Percentiles rank a stretch among this genome's conserved stretches.
Conservation (phyloP, 2,113 vertebrate genomes). For the Eretmochelys imbricata region DNA sequence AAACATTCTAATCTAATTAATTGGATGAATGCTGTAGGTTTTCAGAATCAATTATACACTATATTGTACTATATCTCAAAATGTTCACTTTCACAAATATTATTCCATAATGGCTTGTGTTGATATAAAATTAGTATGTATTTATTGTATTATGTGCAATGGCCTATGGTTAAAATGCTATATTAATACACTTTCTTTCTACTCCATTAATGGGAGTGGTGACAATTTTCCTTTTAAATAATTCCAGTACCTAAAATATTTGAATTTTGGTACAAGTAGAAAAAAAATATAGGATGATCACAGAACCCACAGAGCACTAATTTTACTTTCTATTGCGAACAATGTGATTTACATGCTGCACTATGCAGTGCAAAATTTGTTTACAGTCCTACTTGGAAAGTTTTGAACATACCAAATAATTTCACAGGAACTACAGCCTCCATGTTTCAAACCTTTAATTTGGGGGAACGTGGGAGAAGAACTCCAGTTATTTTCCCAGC, state of each 20-base stretch:
- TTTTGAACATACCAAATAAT: background rate
- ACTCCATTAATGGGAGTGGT: background rate
- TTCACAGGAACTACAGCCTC: background rate
- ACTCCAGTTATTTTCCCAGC: background rate
- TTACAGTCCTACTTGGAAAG: background rate
- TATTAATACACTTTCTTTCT: background rate
- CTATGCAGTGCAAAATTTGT: background rate
- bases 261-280: background rate
- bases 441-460: fast-evolving
- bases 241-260: background rate
- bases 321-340: background rate
- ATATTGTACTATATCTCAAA: too few species aligned
- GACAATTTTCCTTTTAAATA: background rate
- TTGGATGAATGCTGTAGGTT: background rate
- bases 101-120: background rate
- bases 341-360: background rate
- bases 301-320: background rate
- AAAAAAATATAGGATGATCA: background rate
- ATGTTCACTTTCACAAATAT: background rate
- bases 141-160: background rate
- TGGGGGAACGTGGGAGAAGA: background rate
- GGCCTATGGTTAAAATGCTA: background rate
- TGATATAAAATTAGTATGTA: fast-evolving
- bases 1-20: background rate
- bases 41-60: background rate